Evolutionary conservation across 2,797 vertebrate species (phyloP).

Genomic region (Cygnus olor): DNA sequence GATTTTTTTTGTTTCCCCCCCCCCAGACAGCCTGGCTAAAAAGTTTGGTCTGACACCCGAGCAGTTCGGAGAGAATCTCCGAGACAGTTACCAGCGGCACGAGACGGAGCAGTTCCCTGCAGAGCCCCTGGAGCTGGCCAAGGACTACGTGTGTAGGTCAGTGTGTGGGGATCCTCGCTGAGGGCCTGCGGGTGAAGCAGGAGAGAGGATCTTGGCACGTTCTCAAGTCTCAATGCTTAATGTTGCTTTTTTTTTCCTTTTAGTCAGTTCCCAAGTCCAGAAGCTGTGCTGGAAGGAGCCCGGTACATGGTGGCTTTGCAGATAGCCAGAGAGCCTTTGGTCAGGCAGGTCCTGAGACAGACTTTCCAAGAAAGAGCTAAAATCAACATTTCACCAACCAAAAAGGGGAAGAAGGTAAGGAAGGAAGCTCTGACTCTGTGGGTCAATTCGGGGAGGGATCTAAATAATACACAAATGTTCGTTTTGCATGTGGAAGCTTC

Average conservation of each 20-base stretch:
- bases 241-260: neutral
- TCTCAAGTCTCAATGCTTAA: neutral
- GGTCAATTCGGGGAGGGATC: neutral
- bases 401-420: constrained; percentile 96
- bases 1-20: neutral
- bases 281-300: constrained; percentile 95
- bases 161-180: accelerated
- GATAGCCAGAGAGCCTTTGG: constrained; percentile 95
- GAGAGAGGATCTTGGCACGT: neutral
- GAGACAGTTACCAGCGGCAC: constrained; percentile 98
- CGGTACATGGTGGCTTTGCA: constrained; percentile 99
- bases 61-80: constrained; percentile 97
- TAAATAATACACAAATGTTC: neutral
- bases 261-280: constrained; percentile 91
- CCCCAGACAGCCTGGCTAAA: constrained; percentile 92
- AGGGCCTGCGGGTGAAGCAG: neutral
- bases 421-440: neutral
- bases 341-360: constrained; percentile 95
- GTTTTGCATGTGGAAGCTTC: neutral
- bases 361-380: constrained; percentile 98
- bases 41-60: constrained; percentile 98
- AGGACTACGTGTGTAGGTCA: constrained; percentile 97
- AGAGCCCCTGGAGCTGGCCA: constrained; percentile 95
- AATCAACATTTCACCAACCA: constrained; percentile 94
- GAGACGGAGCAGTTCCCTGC: constrained; percentile 99